phyloP scores from a whole-genome alignment of 2,797 vertebrate genomes.

The Heliangelus exortis region DNA sequence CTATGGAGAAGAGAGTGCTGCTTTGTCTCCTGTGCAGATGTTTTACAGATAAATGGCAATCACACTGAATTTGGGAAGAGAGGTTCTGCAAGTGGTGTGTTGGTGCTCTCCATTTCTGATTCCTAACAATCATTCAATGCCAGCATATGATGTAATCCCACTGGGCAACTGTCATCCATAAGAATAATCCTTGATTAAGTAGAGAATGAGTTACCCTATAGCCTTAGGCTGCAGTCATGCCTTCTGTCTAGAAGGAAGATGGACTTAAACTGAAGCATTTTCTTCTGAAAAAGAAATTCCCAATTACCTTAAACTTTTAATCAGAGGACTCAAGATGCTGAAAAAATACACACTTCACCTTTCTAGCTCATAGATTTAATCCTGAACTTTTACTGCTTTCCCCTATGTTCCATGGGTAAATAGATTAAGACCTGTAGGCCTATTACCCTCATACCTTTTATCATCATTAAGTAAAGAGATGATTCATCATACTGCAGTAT shows the following conservation, averaged over 20 bases:
- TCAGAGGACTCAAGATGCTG: background rate
- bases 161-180: background rate
- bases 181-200: background rate
- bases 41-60: background rate
- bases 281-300: background rate
- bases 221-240: background rate
- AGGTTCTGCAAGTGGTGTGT: background rate
- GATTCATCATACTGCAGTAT: constrained; percentile 46
- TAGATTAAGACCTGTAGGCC: background rate
- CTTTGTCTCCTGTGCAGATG: too few species aligned
- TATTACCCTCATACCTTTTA: background rate
- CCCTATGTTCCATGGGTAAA: background rate
- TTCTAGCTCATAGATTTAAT: background rate
- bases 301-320: background rate
- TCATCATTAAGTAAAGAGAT: background rate
- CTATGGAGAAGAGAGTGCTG: background rate
- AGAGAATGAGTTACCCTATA: background rate
- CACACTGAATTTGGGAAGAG: background rate
- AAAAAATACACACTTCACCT: background rate
- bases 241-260: background rate
- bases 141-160: background rate
- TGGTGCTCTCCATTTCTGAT: background rate
- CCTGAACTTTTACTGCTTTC: background rate
- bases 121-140: background rate
- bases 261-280: background rate